These are phyloP conservation scores for Chromoteleia sp. DNA, from an alignment of 2,888 invertebrate genomes.

Conservation along the genomic window DNA sequence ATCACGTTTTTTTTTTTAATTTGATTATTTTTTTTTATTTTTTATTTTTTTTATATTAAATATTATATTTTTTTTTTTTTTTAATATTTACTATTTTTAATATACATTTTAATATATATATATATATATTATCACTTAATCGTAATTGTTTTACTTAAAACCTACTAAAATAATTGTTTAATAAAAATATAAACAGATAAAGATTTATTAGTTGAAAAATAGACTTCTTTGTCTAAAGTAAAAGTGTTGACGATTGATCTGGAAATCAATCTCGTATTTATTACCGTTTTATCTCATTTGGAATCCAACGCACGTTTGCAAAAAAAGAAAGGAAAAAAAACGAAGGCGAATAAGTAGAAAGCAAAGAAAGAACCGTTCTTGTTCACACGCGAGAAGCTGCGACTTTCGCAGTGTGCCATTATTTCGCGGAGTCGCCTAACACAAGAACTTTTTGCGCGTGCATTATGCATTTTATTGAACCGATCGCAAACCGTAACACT, in stretches of 20 bases:
- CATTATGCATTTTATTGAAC: conserved; percentile 27
- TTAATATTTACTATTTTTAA: no score
- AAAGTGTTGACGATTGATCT: conserved; percentile 69
- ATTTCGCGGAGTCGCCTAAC: conserved; percentile 23
- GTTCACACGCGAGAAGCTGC: conserved; percentile 34
- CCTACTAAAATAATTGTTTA: no score
- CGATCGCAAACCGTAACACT: conserved; percentile 31
- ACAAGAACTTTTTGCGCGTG: conserved; percentile 13
- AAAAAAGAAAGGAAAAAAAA: conserved; percentile 40
- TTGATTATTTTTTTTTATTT: no score
- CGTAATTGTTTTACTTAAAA: no score
- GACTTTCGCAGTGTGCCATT: conserved; percentile 36
- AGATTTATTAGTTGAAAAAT: not conserved
- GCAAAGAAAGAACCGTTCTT: conserved; percentile 30
- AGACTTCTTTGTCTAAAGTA: conserved; percentile 13
- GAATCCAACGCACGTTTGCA: conserved; percentile 59
- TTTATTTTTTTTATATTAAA: no score
- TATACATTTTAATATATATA: no score
- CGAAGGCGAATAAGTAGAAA: conserved; percentile 37
- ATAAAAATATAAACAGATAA: no score
- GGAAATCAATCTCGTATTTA: conserved; percentile 73
- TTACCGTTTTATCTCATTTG: conserved; percentile 70
- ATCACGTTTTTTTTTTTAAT: no score
- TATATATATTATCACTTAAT: no score
- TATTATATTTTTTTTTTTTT: no score